Percentiles rank a stretch among this genome's conserved stretches.
Conservation (phyloP, 2,888 invertebrate species). For the Xylota sylvarum region DNA sequence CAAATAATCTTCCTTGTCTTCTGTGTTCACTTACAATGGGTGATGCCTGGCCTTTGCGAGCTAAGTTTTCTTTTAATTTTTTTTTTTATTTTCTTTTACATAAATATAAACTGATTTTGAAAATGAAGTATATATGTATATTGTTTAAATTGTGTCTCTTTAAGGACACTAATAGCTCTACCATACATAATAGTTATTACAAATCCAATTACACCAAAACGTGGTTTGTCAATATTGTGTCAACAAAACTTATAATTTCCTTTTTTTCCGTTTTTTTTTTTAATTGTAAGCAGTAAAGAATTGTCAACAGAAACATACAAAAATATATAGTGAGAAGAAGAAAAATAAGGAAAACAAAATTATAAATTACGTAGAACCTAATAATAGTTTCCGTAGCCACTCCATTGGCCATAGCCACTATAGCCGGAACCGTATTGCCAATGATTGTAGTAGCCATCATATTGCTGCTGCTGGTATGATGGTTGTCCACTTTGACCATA, state of each 20-base stretch:
- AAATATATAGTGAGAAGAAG: constrained; percentile 20
- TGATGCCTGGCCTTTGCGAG: constrained; percentile 13
- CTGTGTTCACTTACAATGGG: constrained; percentile 24
- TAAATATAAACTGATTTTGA: constrained; percentile 32
- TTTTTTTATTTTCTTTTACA: constrained; percentile 5
- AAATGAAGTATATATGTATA: constrained; percentile 33
- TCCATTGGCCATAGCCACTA: constrained; percentile 87
- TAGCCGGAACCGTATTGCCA: constrained; percentile 87
- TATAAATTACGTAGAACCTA: constrained; percentile 69
- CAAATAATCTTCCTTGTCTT: constrained; percentile 56
- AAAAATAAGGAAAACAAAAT: constrained; percentile 26
- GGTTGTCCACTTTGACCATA: constrained; percentile 80
- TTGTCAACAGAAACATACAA: constrained; percentile 64
- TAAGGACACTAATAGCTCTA: constrained; percentile 10
- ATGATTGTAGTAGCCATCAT: constrained; percentile 87
- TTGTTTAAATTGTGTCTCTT: constrained; percentile 12
- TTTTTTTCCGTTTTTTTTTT: constrained; percentile 57
- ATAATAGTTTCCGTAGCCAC: constrained; percentile 85
- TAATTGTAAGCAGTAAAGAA: constrained; percentile 64
- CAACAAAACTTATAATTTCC: constrained; percentile 36
- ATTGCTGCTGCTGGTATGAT: constrained; percentile 84
- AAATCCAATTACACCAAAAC: constrained; percentile 4
- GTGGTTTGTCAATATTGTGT: constrained; percentile 3
- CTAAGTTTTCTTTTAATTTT: constrained; percentile 2
- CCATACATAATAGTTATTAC: constrained; percentile 17